phyloP scores from a whole-genome alignment of 2,113 vertebrate genomes.

The Aegypius monachus region DNA sequence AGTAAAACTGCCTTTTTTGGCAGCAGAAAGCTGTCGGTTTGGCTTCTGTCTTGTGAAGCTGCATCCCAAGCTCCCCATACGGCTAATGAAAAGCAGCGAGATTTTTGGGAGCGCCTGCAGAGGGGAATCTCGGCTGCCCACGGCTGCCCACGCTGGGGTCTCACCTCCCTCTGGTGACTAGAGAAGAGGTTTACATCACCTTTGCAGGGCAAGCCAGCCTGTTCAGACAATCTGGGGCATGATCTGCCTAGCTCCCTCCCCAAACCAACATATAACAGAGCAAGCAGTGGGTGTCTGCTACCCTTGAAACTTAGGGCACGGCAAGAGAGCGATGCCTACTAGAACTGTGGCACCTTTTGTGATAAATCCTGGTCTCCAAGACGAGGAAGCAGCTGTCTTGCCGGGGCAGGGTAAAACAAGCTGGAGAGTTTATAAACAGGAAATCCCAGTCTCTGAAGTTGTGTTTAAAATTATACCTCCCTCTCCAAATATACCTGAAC shows the following conservation, averaged over 20 bases:
- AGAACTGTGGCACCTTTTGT: neutral
- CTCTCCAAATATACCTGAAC: neutral
- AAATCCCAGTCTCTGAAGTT: neutral
- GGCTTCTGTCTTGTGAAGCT: neutral
- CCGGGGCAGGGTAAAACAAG: neutral
- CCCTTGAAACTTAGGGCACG: neutral
- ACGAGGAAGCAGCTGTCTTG: neutral
- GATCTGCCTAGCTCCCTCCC: neutral
- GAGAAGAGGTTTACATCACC: neutral
- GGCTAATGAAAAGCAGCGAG: neutral
- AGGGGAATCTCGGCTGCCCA: neutral
- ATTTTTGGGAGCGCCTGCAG: neutral
- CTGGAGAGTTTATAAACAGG: neutral
- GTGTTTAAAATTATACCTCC: neutral
- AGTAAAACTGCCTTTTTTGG: neutral
- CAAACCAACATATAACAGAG: rapidly evolving
- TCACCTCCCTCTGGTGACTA: neutral
- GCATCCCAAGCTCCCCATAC: neutral
- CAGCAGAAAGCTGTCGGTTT: neutral
- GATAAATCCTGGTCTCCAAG: neutral
- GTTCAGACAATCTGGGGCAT: neutral
- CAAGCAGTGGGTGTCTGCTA: rapidly evolving
- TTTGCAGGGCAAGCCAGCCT: neutral
- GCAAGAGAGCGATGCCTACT: neutral
- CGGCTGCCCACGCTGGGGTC: neutral